Evolutionary conservation across 2,113 vertebrate genomes (phyloP), one percentile per base, ranked within the genome.

Genomic region (Telmatochromis bifrenatus): DNA sequence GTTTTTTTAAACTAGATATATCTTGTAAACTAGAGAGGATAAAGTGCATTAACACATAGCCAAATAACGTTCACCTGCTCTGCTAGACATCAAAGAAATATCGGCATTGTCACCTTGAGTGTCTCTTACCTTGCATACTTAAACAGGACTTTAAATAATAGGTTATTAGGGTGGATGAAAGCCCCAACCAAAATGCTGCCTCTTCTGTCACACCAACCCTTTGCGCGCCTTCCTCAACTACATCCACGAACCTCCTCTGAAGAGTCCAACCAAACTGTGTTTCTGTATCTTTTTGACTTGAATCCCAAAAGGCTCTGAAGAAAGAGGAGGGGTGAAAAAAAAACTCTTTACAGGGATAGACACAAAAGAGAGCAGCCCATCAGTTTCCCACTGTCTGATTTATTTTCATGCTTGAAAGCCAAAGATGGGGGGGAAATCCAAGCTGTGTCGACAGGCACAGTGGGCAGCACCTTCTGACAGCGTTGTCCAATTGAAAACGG

Each of bases 401-500:
- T 79, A 31, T 87, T 91, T 92, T 89, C 56, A 87, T 75, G 49
- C 60, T 83, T 37, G 12, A 81, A 88, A 89, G 31, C 31, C 19
- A 83, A 79, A 54, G 39, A 68, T 56, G 23, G 70, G 23, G 26
- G 10, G 7, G 39, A 28, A 81, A 81, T 86, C 77, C 55, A 70
- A 15, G 45, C 82, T 87, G 47, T 49, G 70, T 81, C 11, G 45
- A 2, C 42, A 4, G 39, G 15, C 84, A 42, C 90, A 86, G 83
- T 70, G 83, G 75, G 87, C 83, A 73, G 47, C 83, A 19, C 60
- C 81, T 56, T 81, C 86, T 81, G 49, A 84, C 85, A 21, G 75
- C 12, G 85, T 55, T 8, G 39, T 83, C 65, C 86, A 65, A 92
- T 90, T 85, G 85, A 87, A 91, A 87, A 88, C 83, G 2, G 37